These are phyloP conservation scores for Fistularia tabacaria DNA, from an alignment of 2,797 vertebrate species.

Conservation along the genomic window DNA sequence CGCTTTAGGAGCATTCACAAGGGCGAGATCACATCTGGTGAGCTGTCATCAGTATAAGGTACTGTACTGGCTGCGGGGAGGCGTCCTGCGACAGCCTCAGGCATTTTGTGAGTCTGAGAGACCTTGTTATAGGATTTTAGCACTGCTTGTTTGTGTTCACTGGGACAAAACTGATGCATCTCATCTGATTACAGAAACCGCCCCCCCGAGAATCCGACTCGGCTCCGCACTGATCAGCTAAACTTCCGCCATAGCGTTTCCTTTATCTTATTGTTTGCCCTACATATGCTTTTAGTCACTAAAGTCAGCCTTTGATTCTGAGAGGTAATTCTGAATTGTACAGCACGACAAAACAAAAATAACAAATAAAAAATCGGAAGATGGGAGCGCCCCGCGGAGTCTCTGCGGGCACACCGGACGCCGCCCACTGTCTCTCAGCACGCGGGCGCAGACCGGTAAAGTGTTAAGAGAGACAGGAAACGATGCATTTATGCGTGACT, in stretches of 20 bases:
- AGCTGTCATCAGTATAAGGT: constrained; percentile 62
- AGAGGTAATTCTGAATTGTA: constrained; percentile 70
- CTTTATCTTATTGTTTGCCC: constrained; percentile 42
- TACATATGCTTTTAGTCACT: constrained; percentile 60
- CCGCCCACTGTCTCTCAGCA: constrained; percentile 48
- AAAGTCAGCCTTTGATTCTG: constrained; percentile 70
- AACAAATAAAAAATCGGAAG: constrained; percentile 4
- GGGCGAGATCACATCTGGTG: constrained; percentile 30
- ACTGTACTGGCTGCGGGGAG: constrained; percentile 62
- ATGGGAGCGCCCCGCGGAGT: not conserved
- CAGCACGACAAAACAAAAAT: constrained; percentile 58
- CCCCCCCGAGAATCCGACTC: constrained; percentile 11
- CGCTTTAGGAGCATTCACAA: constrained; percentile 29
- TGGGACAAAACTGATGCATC: constrained; percentile 40
- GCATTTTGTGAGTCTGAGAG: constrained; percentile 67
- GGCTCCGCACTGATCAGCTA: too few relatives aligned
- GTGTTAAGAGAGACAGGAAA: constrained; percentile 63
- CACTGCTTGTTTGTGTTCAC: constrained; percentile 64
- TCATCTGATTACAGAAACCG: constrained; percentile 47
- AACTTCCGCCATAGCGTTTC: too few relatives aligned
- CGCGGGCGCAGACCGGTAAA: constrained; percentile 48
- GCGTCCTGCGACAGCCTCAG: constrained; percentile 53
- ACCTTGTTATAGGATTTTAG: constrained; percentile 50
- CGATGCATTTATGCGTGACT: constrained; percentile 61
- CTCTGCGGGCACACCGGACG: constrained; percentile 10